Conservation (phyloP, 2,113 vertebrate genomes). For the Ploceus nigricollis region DNA sequence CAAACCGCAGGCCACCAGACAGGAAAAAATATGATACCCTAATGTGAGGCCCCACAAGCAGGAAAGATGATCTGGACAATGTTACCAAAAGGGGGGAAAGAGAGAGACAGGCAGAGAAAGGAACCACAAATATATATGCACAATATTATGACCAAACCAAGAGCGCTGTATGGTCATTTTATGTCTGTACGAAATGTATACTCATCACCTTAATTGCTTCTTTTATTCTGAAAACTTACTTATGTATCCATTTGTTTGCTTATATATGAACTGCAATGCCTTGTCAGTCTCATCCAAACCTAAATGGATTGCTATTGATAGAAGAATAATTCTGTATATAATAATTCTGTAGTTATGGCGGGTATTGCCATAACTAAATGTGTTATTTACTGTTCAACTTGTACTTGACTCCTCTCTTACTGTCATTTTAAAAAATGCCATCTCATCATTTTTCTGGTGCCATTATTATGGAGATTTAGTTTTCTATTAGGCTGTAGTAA, state of each 20-base stretch:
- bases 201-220: neutral
- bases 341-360: neutral
- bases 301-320: neutral
- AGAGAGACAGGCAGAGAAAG: neutral
- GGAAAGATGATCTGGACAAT: conserved; percentile 66
- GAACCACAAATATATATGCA: neutral
- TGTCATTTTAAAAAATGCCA: neutral
- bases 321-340: neutral
- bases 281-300: neutral
- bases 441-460: neutral
- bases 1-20: conserved; percentile 68
- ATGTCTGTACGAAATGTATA: neutral
- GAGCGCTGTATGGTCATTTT: neutral
- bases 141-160: neutral
- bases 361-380: neutral
- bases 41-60: conserved; percentile 67
- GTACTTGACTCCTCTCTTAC: neutral
- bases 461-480: neutral
- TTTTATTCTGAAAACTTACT: neutral
- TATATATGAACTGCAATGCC: neutral
- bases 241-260: neutral
- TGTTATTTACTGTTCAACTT: neutral
- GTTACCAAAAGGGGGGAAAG: conserved; percentile 22
- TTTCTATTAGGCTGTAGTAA: neutral
- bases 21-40: conserved; percentile 65